phyloP scores from a whole-genome alignment of 2,113 vertebrate species.

The Boleophthalmus pectinirostris region DNA sequence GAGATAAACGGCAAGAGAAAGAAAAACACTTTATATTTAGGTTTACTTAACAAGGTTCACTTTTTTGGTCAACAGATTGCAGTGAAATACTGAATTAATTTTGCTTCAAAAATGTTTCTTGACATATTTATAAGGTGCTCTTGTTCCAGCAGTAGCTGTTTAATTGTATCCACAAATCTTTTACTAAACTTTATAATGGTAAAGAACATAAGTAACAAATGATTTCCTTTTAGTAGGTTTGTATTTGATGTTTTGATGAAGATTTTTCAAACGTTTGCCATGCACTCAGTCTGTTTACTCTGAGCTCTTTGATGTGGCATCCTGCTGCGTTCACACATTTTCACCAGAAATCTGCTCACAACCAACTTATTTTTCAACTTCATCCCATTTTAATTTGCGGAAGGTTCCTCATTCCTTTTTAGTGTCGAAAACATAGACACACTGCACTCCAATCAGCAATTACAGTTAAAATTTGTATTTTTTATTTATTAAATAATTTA shows the following conservation, averaged over 20 bases:
- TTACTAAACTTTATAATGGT: neutral
- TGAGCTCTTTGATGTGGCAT: slow-evolving; percentile 29
- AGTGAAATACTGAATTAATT: too few relatives aligned
- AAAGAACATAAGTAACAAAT: neutral
- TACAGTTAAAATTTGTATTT: too few relatives aligned
- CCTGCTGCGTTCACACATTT: slow-evolving; percentile 39
- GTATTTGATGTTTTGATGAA: neutral
- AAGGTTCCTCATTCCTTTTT: neutral
- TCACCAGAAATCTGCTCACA: slow-evolving; percentile 12
- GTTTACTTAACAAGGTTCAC: too few relatives aligned
- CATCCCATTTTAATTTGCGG: slow-evolving; percentile 18
- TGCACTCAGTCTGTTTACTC: neutral
- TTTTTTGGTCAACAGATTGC: too few relatives aligned
- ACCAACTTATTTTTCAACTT: slow-evolving; percentile 25
- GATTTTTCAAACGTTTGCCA: neutral
- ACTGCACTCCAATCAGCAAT: neutral
- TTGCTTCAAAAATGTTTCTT: neutral
- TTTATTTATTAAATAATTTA: too few relatives aligned
- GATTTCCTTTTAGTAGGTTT: neutral
- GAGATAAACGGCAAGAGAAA: too few relatives aligned
- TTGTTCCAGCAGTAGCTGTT: neutral
- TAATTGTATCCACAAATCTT: neutral
- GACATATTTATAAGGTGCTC: neutral
- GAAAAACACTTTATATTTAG: too few relatives aligned
- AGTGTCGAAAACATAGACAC: neutral